Base-by-base conservation (phyloP, 2,888 invertebrate genomes). In the Gasteruption jaculator region DNA sequence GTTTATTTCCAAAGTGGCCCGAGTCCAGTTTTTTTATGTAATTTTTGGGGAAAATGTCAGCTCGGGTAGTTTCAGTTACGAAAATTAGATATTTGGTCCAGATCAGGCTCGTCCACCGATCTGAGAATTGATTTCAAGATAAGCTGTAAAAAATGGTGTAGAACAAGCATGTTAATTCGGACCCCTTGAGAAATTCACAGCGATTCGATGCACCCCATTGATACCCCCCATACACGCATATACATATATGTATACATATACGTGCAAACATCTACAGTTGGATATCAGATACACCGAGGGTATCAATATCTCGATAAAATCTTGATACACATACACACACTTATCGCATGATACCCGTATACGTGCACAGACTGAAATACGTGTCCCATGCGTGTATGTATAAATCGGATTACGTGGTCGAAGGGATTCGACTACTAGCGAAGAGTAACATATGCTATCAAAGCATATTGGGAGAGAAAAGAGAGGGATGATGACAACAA, bases 291-390 rank as follows among this genome's bases (percentile, higher is more conserved):
- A 33, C 44, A 43, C 38, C 49, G 48, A 51, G 45, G 48, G 42
- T 62, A 67, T 66, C 66, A 60, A 64, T 67, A 61, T 60, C 64
- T 54, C 58, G 68, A 70, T 68, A 63, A 67, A 65, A 69, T 67
- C 64, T 60, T 57, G 60, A 65, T 58, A 53, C 48, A 54, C 30
- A 36, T 53, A 34, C 43, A 51, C 43, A 47, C 45, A 50, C 41
- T 51, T 45, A 48, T 24, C n/a, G 22, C 30, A 10, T 21, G 10
- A 24, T 48, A 48, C 50, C 49, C 24, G 20, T 31, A 25, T 20
- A 15, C 19, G 16, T 25, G 33, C 26, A 27, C 29, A 30, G 20
- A 38, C 12, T n/a, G n/a, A n/a, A n/a, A n/a, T n/a, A n/a, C n/a
- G n/a, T n/a, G n/a, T n/a, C n/a, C n/a, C n/a, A n/a, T n/a, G 11